Base-by-base conservation (phyloP, 2,888 invertebrate genomes). In the Plebejus melissa region DNA sequence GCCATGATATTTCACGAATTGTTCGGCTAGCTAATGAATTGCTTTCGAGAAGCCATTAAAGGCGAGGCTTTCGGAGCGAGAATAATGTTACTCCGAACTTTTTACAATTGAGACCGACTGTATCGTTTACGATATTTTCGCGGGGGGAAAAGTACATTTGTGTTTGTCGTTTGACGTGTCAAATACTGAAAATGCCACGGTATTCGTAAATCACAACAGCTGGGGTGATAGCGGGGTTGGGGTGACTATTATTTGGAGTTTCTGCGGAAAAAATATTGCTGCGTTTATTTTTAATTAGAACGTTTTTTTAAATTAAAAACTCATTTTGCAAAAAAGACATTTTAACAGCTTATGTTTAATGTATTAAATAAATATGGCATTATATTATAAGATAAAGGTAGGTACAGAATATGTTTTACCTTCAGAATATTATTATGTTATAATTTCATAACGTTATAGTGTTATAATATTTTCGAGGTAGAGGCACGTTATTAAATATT, bases 141-240 rank as follows among this genome's bases (percentile, higher is more conserved):
- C 50, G 11, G 28, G 32, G 28, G 54, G 50, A 28, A 28, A 72
- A 50, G 72, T 72, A 70, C 70, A 75, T 75, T 75, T 75, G 57
- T 69, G 69, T 71, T 75, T 58, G 70, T 69, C 70, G 75, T 69
- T 70, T 58, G 75, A 70, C 70, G 41, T 71, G 75, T 70, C 76
- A 76, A 65, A 76, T 76, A 76, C 76, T 76, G 75, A 83, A 80
- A 82, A 81, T 80, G 80, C 81, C 81, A 81, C 81, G 81, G 83
- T 86, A 86, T 85, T 86, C 85, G 84, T 85, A 84, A 84, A 84
- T 83, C 83, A 84, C 83, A 84, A 83, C 79, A 79, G 81, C 80
- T 81, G 46, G 75, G 71, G 71, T 75, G 75, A 71, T 41, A 70
- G 58, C 82, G 83, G 81, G 82, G 79, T 46, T 32, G 36, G 74